phyloP scores from a whole-genome alignment of 2,888 invertebrate species.

The Nineta flava region DNA sequence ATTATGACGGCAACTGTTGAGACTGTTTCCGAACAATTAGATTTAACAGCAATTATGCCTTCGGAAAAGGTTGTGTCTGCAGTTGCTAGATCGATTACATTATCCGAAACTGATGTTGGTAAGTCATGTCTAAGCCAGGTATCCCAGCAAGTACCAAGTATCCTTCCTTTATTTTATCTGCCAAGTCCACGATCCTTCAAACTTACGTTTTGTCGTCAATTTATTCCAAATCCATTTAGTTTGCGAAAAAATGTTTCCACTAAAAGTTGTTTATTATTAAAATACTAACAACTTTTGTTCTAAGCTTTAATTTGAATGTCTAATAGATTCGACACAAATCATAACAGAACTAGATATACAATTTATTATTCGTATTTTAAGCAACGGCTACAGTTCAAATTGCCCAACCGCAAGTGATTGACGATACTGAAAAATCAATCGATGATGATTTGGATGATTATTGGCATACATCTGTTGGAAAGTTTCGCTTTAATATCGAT shows the following conservation, averaged over 20 bases:
- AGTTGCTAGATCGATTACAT: conserved; percentile 70
- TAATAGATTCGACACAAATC: too few species aligned
- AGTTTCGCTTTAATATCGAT: conserved; percentile 79
- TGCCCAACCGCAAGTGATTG: conserved; percentile 59
- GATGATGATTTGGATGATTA: conserved; percentile 63
- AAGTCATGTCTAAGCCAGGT: too few species aligned
- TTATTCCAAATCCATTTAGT: too few species aligned
- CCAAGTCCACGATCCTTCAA: too few species aligned
- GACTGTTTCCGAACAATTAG: conserved; percentile 81
- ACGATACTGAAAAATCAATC: conserved; percentile 58
- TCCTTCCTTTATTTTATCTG: too few species aligned
- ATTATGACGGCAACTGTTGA: conserved; percentile 93
- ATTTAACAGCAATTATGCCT: conserved; percentile 74
- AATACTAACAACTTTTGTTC: too few species aligned
- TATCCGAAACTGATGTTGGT: conserved; percentile 81
- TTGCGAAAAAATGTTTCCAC: too few species aligned
- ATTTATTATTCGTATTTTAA: conserved; percentile 18
- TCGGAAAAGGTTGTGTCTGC: conserved; percentile 58
- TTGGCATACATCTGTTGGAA: conserved; percentile 87
- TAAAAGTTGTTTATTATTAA: too few species aligned
- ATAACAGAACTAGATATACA: too few species aligned
- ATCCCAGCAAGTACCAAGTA: too few species aligned
- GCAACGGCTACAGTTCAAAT: conserved; percentile 56
- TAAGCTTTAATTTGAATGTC: too few species aligned
- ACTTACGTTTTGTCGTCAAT: too few species aligned